Evolutionary conservation across 2,113 vertebrate genomes (phyloP).

Genomic region (Platycercus adscitus): DNA sequence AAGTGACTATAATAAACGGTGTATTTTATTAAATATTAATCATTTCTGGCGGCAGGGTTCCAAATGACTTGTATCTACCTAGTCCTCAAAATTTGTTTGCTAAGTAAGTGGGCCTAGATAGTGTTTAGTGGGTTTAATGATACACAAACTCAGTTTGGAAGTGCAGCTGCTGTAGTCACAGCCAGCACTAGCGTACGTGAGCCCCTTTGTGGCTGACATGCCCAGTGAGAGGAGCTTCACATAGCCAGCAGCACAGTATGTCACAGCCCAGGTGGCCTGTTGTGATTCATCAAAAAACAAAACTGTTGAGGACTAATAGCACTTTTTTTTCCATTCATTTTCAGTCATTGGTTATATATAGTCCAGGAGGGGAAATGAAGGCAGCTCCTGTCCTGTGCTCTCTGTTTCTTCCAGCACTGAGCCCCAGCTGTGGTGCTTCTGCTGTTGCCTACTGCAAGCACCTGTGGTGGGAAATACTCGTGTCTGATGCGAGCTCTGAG

Average conservation of each 20-base stretch:
- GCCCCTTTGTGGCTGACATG: not conserved
- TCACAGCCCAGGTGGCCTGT: not conserved
- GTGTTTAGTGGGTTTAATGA: not conserved
- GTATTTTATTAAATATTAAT: not conserved
- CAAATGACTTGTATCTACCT: not conserved
- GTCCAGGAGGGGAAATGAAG: not conserved
- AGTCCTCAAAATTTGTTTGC: not conserved
- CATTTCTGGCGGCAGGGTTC: not conserved
- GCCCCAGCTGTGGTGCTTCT: not conserved
- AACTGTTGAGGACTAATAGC: not conserved
- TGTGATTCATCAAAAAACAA: not conserved
- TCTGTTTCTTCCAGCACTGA: not conserved
- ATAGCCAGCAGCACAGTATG: not conserved
- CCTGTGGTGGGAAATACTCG: not conserved
- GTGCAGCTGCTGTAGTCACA: not conserved
- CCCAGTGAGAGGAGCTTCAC: not conserved
- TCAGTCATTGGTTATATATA: not conserved
- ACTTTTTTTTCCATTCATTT: not conserved
- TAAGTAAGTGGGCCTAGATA: not conserved
- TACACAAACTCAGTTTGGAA: not conserved
- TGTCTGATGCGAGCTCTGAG: not conserved
- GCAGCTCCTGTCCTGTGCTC: not conserved
- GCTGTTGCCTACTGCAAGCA: not conserved
- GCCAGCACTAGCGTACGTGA: accelerated
- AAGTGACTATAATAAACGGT: not conserved